These are phyloP conservation scores for Octomys mimax DNA, from an alignment of 2,797 vertebrate species.

Conservation along the genomic window DNA sequence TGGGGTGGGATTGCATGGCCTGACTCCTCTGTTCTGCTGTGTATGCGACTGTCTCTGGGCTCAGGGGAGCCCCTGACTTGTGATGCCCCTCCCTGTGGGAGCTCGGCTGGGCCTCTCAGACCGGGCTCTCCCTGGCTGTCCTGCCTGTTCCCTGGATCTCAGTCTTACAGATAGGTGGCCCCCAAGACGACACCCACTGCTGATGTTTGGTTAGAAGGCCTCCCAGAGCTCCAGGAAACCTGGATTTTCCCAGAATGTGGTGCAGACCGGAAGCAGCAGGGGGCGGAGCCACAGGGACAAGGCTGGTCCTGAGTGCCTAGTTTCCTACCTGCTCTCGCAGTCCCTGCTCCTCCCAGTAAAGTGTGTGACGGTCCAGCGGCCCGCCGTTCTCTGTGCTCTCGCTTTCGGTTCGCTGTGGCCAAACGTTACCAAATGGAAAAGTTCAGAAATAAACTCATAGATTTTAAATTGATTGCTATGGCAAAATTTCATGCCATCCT, in stretches of 20 bases:
- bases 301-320: fast-evolving
- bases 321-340: fast-evolving
- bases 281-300: neutral
- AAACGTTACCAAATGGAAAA: neutral
- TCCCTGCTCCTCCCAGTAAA: neutral
- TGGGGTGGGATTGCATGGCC: neutral
- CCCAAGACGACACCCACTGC: neutral
- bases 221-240: neutral
- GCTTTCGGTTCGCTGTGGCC: neutral
- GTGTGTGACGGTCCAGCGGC: fast-evolving
- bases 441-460: neutral
- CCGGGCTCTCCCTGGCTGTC: neutral
- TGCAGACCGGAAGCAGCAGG: too few species aligned
- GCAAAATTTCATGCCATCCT: neutral
- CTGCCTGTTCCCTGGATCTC: neutral
- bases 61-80: fast-evolving
- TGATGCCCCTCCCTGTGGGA: neutral
- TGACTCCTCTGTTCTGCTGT: fast-evolving
- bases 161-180: neutral
- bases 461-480: neutral
- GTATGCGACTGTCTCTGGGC: neutral
- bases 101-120: neutral
- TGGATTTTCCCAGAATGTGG: fast-evolving
- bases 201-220: neutral
- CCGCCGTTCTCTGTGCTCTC: neutral